Evolutionary conservation across 2,113 vertebrate species (phyloP), one percentile per base, ranked within the genome.

Genomic region (Zosterops borbonicus): DNA sequence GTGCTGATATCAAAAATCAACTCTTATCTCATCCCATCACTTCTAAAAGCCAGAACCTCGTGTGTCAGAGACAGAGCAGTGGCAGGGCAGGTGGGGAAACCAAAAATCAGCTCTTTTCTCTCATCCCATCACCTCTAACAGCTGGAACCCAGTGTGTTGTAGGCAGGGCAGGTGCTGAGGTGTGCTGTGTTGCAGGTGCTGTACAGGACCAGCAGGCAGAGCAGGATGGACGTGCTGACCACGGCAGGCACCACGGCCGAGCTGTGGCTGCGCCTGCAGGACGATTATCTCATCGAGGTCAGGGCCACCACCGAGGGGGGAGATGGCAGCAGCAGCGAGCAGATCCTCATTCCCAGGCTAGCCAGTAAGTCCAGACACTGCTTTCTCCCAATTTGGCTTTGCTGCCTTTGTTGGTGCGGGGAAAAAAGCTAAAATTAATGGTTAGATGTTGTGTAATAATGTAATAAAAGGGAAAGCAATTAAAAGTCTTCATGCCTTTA

Each of bases 261-360:
- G 91, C 98, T 99, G 55, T 83, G 97, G 87, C 98, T 99, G 33
- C 98, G 98, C 11, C 44, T 97, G 28, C 97, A 97, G 4, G 98
- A 99, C 75, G 99, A 99, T 92, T 99, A 99, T 93, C 87, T 99
- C 9, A 98, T 99, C 60, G 98, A 99, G 97, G 98, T 99, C 41
- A 98, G 98, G 91, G 98, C 98, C 29, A 95, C 98, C 33, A 99
- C 98, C 0, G 98, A 98, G 10, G 99, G 99, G 0, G 99, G 99
- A 2, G 98, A 99, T 35, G 99, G 99, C 9, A 96, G 96, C 46
- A 99, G 98, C 91, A 99, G 99, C 4, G 98, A 99, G 56, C 98
- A 98, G 94, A 99, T 99, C 97, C 98, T 99, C 96, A 99, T 99
- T 65, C 99, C 99, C 89, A 98, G 98, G 75, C 97, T 98, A 70